phyloP scores from a whole-genome alignment of 1,140 invertebrate genomes.

The Proctacanthus coquilletti region DNA sequence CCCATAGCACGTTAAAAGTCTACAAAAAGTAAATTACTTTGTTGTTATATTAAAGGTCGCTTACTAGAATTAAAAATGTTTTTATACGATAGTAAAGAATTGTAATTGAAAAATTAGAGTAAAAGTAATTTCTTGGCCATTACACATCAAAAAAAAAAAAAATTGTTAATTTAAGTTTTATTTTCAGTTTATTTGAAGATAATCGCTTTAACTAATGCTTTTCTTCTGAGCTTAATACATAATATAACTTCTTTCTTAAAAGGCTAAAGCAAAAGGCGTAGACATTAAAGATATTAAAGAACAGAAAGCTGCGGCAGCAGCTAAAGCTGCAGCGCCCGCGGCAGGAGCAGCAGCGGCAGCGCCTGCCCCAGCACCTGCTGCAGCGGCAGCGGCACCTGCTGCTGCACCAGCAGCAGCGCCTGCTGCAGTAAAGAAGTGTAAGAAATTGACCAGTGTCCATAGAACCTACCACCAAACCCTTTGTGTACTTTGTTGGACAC shows the following conservation, averaged over 20 bases:
- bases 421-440: constrained; percentile 3
- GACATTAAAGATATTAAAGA: not conserved
- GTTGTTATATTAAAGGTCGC: no score
- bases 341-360: not conserved
- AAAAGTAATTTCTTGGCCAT: not conserved
- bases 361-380: not conserved
- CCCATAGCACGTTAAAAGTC: no score
- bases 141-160: not conserved
- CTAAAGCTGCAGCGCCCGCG: not conserved
- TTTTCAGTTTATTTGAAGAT: not conserved
- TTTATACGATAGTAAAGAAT: no score
- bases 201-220: not conserved
- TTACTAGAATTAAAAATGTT: no score
- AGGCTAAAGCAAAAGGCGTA: no score
- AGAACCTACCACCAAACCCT: not conserved
- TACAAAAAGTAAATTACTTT: no score
- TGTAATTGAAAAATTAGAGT: not conserved
- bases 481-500: not conserved
- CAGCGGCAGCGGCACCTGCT: not conserved
- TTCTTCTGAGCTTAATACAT: no score
- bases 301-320: not conserved
- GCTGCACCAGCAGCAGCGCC: constrained; percentile 2
- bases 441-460: not conserved
- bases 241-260: no score
- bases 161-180: not conserved